Evolutionary conservation across 2,888 invertebrate genomes (phyloP).

Genomic region (Campaea margaritaria): DNA sequence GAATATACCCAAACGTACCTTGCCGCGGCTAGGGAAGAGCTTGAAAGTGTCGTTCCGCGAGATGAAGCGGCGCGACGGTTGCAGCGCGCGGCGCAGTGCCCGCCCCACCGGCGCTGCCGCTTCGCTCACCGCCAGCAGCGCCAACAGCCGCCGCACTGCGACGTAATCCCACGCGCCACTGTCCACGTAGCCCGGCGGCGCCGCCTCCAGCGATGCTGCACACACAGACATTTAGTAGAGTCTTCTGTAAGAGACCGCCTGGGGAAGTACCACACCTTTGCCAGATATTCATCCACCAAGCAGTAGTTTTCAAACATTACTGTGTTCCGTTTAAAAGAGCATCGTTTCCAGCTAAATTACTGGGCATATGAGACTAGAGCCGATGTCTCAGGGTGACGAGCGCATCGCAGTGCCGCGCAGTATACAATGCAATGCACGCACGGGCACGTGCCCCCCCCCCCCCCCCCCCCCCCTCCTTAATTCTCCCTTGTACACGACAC

Average conservation of each 20-base stretch:
- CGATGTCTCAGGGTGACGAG: too few relatives aligned
- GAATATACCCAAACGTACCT: slow-evolving; percentile 39
- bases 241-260: neutral
- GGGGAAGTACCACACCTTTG: too few relatives aligned
- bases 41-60: slow-evolving; percentile 48
- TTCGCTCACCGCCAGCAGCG: slow-evolving; percentile 53
- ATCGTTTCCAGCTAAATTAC: too few relatives aligned
- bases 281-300: too few relatives aligned
- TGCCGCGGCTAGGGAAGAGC: slow-evolving; percentile 56
- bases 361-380: too few relatives aligned
- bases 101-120: slow-evolving; percentile 44
- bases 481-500: too few relatives aligned
- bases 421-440: too few relatives aligned
- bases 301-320: too few relatives aligned
- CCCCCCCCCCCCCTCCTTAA: too few relatives aligned
- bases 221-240: neutral
- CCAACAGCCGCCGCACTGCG: slow-evolving; percentile 58
- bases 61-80: slow-evolving; percentile 47
- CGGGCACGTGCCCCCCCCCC: too few relatives aligned
- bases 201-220: slow-evolving; percentile 1
- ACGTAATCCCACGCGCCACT: slow-evolving; percentile 55
- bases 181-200: slow-evolving; percentile 59
- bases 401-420: neutral
- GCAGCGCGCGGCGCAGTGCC: slow-evolving; percentile 36
- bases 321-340: too few relatives aligned